These are phyloP conservation scores for Megastigmus dorsalis DNA, from an alignment of 2,888 invertebrate species.

Conservation along the genomic window DNA sequence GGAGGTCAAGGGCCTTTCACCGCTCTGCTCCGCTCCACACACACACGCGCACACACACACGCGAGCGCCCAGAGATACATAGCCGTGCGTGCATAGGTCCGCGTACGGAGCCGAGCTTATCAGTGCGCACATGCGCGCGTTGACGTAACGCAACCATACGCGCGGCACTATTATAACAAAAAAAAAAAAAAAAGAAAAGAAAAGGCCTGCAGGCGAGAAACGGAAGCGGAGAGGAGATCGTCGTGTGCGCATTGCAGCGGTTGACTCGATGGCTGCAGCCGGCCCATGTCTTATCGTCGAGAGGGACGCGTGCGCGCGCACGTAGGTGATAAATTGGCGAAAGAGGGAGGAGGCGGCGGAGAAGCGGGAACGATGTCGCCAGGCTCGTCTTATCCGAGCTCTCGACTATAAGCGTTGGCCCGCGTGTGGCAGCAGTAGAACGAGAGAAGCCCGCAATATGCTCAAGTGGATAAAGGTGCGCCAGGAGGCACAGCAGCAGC, in stretches of 20 bases:
- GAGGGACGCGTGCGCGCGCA: neutral
- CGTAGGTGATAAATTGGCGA: neutral
- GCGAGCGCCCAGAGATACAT: neutral
- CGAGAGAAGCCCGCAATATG: constrained; percentile 59
- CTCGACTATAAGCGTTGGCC: no score
- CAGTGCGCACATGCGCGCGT: neutral
- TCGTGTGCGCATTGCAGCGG: no score
- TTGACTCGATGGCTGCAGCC: no score
- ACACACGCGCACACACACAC: neutral
- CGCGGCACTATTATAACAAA: no score
- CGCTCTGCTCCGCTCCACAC: neutral
- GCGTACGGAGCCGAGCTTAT: no score
- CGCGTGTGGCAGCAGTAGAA: no score
- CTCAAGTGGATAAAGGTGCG: constrained; percentile 73
- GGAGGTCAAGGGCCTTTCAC: constrained; percentile 53
- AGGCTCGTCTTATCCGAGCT: no score
- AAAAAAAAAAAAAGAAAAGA: no score
- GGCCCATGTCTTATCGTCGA: no score
- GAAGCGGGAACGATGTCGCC: no score
- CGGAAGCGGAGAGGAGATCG: no score
- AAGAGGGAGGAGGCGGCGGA: neutral
- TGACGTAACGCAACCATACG: neutral
- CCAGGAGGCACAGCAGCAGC: constrained; percentile 62
- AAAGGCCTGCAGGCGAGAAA: no score
- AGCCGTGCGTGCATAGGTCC: neutral